Base-by-base conservation (phyloP, 2,888 invertebrate species). In the Hemistola chrysoprasaria region DNA sequence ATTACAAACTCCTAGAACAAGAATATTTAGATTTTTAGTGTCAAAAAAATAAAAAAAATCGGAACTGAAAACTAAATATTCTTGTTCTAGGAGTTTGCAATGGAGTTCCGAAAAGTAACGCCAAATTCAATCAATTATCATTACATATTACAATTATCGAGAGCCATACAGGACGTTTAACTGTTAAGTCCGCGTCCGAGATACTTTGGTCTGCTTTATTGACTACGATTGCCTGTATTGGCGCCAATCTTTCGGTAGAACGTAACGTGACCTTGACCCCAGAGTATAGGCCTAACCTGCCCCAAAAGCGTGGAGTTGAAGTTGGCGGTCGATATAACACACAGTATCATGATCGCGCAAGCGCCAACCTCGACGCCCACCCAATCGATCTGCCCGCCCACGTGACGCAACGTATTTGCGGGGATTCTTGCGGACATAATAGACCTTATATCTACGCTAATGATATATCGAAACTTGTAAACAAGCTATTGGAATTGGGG, bases 221-320 rank as follows among this genome's bases (percentile, higher is more conserved):
- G 38, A 36, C 37, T 52, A 41, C 40, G 27, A 30, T 47, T 45
- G 48, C 48, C 38, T 40, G 42, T 42, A 46, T 44, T 50, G 51
- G 46, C 50, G 55, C 49, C 47, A 57, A 59, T 53, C 55, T 65
- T 68, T 69, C 58, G 64, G 67, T 59, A 71, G 76, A 72, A 78
- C 71, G 69, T 66, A 68, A 64, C 76, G 74, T 88, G 86, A 86
- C 90, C 90, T 90, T 90, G 90, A 89, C 87, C 87, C 77, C 72
- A 72, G 84, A 79, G 76, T 71, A 78, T 83, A 86, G 85, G 88
- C 89, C 86, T 88, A 90, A 90, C 89, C 88, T 89, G 89, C 88
- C 89, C 81, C 86, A 89, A 85, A 87, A 84, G 82, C 76, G 78
- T 79, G 73, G 70, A 69, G 72, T 77, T 70, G 74, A 80, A 81